phyloP scores from a whole-genome alignment of 2,113 vertebrate genomes.

The Eidolon helvum region DNA sequence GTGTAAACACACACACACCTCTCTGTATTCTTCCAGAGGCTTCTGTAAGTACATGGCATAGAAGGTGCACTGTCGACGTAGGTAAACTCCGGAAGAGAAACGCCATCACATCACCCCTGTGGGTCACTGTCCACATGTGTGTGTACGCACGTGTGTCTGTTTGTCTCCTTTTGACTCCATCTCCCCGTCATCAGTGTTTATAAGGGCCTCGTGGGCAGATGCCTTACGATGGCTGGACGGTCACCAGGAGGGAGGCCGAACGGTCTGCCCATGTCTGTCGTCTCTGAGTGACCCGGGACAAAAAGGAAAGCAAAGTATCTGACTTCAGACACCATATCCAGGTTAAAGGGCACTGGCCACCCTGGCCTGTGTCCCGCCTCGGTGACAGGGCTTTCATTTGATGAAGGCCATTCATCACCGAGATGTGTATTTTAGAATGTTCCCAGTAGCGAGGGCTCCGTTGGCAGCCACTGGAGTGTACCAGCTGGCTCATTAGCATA shows the following conservation, averaged over 20 bases:
- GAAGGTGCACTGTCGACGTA: neutral
- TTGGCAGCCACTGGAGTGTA: slow-evolving; percentile 87
- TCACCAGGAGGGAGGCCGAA: slow-evolving; percentile 39
- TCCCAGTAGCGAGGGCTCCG: slow-evolving; percentile 80
- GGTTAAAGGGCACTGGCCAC: slow-evolving; percentile 87
- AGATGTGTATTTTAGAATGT: slow-evolving; percentile 90
- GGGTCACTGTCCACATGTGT: no score
- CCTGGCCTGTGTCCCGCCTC: slow-evolving; percentile 82
- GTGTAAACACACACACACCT: neutral
- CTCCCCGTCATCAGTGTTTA: slow-evolving; percentile 49
- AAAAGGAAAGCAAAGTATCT: slow-evolving; percentile 18
- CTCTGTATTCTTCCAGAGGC: neutral
- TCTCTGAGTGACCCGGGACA: slow-evolving; percentile 7
- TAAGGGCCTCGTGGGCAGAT: slow-evolving; percentile 21
- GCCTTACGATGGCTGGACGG: slow-evolving; percentile 44
- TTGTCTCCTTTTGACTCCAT: neutral
- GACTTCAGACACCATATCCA: slow-evolving; percentile 76
- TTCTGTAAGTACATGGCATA: neutral
- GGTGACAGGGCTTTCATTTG: slow-evolving; percentile 90
- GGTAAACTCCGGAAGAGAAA: slow-evolving; percentile 13
- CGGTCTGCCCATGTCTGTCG: neutral
- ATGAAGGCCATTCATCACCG: slow-evolving; percentile 92
- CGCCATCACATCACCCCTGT: neutral
- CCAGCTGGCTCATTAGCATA: slow-evolving; percentile 94
- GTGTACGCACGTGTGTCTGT: neutral